Evolutionary conservation across 2,113 vertebrate genomes (phyloP).

Genomic region (Oostethus manadensis): DNA sequence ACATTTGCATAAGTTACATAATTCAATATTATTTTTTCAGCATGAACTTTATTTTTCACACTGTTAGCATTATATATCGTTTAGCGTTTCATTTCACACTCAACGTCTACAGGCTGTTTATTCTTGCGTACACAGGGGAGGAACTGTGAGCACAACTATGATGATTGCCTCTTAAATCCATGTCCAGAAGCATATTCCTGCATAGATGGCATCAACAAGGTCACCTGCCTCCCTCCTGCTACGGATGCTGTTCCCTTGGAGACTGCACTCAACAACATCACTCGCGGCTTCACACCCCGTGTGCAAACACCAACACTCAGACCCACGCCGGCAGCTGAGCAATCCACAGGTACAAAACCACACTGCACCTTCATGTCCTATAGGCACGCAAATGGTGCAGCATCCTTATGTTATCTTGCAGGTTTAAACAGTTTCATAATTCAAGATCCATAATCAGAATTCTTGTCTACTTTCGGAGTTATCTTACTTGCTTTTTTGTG

Average conservation of each 20-base stretch:
- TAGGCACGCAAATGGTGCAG: neutral
- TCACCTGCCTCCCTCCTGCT: constrained; percentile 71
- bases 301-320: constrained; percentile 24
- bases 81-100: constrained; percentile 4
- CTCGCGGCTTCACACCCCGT: constrained; percentile 35
- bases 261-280: constrained; percentile 45
- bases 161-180: constrained; percentile 75
- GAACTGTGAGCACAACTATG: constrained; percentile 81
- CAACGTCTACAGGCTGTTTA: constrained; percentile 37
- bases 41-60: constrained; percentile 23
- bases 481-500: neutral
- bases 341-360: constrained; percentile 55
- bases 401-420: neutral
- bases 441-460: constrained; percentile 2
- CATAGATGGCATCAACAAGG: constrained; percentile 77
- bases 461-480: constrained; percentile 9
- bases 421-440: neutral
- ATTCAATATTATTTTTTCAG: constrained; percentile 1
- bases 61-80: constrained; percentile 20
- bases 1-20: constrained; percentile 18
- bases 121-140: constrained; percentile 65
- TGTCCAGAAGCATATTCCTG: constrained; percentile 76
- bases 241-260: constrained; percentile 44
- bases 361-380: constrained; percentile 5
- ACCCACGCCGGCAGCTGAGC: constrained; percentile 19